These are phyloP conservation scores for Drosophila melanica DNA, from an alignment of 1,140 invertebrate genomes.

Conservation along the genomic window DNA sequence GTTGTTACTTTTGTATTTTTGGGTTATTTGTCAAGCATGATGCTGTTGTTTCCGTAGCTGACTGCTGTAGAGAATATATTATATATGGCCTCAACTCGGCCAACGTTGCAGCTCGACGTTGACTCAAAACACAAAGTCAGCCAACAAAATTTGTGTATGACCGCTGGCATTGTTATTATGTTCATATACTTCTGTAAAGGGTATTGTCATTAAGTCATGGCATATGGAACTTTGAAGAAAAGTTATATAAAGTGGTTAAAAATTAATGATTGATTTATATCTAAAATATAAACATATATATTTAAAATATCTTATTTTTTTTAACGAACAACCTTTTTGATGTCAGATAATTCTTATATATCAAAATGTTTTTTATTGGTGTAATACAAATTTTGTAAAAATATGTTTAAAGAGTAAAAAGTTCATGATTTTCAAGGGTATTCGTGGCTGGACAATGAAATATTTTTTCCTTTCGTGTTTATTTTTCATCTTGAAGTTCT, in stretches of 20 bases:
- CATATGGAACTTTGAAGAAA: too few species aligned
- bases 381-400: too few species aligned
- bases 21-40: slow-evolving; percentile 6
- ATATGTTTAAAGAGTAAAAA: too few species aligned
- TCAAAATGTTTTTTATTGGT: too few species aligned
- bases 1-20: neutral
- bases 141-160: slow-evolving; percentile 72
- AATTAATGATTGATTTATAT: too few species aligned
- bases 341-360: too few species aligned
- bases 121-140: slow-evolving; percentile 33
- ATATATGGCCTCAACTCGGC: slow-evolving; percentile 53
- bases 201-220: neutral
- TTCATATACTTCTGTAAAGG: neutral
- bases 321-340: too few species aligned
- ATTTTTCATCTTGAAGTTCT: slow-evolving; percentile 13
- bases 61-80: neutral
- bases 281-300: too few species aligned
- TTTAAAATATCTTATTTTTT: too few species aligned
- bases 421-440: too few species aligned
- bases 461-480: slow-evolving; percentile 1
- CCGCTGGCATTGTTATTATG: slow-evolving; percentile 71
- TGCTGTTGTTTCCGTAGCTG: slow-evolving; percentile 9
- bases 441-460: neutral
- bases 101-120: slow-evolving; percentile 32
- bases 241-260: neutral